phyloP scores from a whole-genome alignment of 2,113 vertebrate genomes.

The Antechinus stuartii region DNA sequence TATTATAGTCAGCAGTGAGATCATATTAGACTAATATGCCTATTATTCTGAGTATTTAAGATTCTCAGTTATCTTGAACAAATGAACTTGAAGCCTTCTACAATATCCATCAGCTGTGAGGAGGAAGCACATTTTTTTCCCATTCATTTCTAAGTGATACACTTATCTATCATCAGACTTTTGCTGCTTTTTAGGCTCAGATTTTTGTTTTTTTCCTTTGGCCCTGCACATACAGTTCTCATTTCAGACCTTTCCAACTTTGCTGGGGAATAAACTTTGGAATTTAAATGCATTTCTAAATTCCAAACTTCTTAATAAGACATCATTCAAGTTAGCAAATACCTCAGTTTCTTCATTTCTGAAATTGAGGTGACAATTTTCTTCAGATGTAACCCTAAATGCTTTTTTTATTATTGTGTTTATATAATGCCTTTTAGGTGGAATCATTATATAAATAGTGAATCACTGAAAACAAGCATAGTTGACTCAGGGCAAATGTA shows the following conservation, averaged over 20 bases:
- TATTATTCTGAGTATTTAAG: background rate
- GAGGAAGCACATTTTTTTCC: background rate
- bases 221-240: slow-evolving; percentile 23
- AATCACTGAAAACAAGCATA: slow-evolving; percentile 31
- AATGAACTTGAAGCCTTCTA: background rate
- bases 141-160: background rate
- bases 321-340: slow-evolving; percentile 6
- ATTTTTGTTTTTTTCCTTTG: slow-evolving; percentile 4
- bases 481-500: slow-evolving; percentile 17
- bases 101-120: background rate
- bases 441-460: slow-evolving; percentile 48
- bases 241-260: background rate
- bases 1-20: background rate
- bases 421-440: slow-evolving; percentile 52
- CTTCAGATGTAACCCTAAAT: background rate
- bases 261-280: background rate
- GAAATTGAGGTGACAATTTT: slow-evolving; percentile 32
- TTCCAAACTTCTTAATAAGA: background rate
- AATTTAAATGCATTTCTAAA: background rate
- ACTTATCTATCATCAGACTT: background rate
- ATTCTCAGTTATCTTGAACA: background rate
- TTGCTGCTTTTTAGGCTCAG: background rate
- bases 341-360: slow-evolving; percentile 41
- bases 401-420: background rate
- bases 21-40: background rate